Conservation (phyloP, 1,140 invertebrate genomes). For the Riptortus pedestris region DNA sequence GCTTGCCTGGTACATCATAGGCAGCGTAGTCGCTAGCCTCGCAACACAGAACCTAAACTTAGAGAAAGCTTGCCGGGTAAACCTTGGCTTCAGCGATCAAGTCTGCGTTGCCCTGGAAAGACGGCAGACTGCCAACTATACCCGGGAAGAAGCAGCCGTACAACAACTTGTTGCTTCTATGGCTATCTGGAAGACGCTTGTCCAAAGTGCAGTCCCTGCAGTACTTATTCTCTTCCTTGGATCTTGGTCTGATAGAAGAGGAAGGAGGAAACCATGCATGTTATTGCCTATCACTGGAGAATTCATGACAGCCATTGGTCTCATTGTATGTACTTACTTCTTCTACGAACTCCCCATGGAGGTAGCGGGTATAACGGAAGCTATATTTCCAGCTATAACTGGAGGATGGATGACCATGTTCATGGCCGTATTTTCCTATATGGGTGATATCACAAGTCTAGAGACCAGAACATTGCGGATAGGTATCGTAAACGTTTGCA, state of each 20-base stretch:
- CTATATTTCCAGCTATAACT: constrained; percentile 63
- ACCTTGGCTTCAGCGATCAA: constrained; percentile 55
- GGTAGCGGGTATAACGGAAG: constrained; percentile 60
- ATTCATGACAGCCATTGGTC: constrained; percentile 59
- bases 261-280: constrained; percentile 70
- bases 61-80: constrained; percentile 73
- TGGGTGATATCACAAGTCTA: constrained; percentile 70
- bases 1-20: constrained; percentile 67
- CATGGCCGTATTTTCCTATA: constrained; percentile 81
- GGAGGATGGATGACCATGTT: constrained; percentile 81
- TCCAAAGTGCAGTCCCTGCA: constrained; percentile 63
- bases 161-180: constrained; percentile 66
- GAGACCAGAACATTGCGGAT: constrained; percentile 70
- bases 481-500: constrained; percentile 70
- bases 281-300: constrained; percentile 71
- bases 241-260: constrained; percentile 40
- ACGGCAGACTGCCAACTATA: constrained; percentile 58
- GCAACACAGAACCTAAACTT: constrained; percentile 74
- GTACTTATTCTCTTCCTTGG: constrained; percentile 67
- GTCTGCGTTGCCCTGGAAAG: constrained; percentile 60
- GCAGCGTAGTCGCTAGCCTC: constrained; percentile 59
- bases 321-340: constrained; percentile 69
- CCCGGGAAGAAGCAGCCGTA: constrained; percentile 53
- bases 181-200: constrained; percentile 67
- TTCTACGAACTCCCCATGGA: constrained; percentile 55